A percentile compares a stretch with the other conserved stretches of the same genome.
Conservation (phyloP, 2,797 vertebrate species). For the Petrocephalus schoutedeni region DNA sequence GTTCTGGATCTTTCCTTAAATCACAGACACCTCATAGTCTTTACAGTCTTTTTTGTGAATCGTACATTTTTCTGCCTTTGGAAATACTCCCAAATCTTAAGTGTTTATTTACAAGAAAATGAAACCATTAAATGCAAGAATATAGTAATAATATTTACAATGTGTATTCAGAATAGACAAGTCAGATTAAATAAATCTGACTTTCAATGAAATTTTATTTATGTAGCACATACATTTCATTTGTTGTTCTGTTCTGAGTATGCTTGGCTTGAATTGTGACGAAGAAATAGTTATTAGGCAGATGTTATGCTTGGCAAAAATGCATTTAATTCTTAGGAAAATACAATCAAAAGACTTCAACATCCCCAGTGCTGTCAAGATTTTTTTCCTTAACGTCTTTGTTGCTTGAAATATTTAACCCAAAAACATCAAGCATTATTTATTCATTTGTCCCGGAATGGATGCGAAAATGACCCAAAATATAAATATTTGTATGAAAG, state of each 20-base stretch:
- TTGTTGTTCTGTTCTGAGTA: background rate
- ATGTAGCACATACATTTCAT: background rate
- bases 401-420: conserved; percentile 4
- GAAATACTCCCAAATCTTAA: background rate
- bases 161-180: background rate
- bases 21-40: background rate
- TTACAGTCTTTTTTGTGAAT: background rate
- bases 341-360: background rate
- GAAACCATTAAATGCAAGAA: background rate
- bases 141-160: background rate
- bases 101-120: background rate
- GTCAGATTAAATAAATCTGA: background rate
- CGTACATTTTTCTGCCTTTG: background rate
- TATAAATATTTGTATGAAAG: background rate
- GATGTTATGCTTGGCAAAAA: background rate
- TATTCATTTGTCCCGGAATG: conserved; percentile 13
- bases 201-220: background rate
- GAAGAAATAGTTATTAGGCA: background rate
- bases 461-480: background rate
- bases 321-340: background rate
- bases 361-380: background rate
- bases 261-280: background rate
- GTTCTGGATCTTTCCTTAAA: background rate
- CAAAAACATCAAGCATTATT: conserved; percentile 20
- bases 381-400: background rate